A percentile compares a stretch with the other conserved stretches of the same genome.
Evolutionary conservation across 2,888 invertebrate genomes (phyloP).

Genomic region (Drosophila antonietae): DNA sequence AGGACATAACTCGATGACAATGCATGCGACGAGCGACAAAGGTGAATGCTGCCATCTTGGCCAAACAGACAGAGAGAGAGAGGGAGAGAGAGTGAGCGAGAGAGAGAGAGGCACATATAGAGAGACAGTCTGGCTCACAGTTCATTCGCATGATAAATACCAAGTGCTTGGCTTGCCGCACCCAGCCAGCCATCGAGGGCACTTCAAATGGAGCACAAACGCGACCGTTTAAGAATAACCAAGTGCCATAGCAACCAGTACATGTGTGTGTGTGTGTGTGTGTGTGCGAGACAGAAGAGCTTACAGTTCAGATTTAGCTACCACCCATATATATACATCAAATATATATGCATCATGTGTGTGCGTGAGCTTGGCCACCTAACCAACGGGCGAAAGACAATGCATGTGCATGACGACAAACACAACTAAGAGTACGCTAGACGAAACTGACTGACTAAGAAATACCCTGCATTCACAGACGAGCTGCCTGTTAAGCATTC

Average conservation of each 20-base stretch:
- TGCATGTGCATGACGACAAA: slow-evolving; percentile 17
- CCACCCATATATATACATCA: slow-evolving; percentile 25
- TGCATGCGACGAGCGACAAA: slow-evolving; percentile 28
- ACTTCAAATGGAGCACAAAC: slow-evolving; percentile 79
- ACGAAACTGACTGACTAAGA: background rate
- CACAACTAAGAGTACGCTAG: slow-evolving; percentile 10
- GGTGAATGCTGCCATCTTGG: slow-evolving; percentile 28
- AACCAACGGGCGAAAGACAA: slow-evolving; percentile 31
- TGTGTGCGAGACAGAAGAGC: slow-evolving; percentile 52
- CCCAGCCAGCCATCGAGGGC: slow-evolving; percentile 53
- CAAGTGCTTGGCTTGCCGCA: slow-evolving; percentile 51
- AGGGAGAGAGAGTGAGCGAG: background rate
- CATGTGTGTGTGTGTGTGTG: slow-evolving; percentile 18
- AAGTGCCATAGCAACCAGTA: slow-evolving; percentile 36
- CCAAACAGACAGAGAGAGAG: background rate
- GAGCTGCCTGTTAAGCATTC: background rate
- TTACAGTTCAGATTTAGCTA: slow-evolving; percentile 69
- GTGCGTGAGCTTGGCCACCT: slow-evolving; percentile 24
- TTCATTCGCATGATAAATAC: slow-evolving; percentile 58
- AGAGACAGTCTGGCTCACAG: slow-evolving; percentile 12
- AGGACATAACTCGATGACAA: slow-evolving; percentile 19
- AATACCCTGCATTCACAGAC: background rate
- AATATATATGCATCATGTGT: background rate
- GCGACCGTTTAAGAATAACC: slow-evolving; percentile 78
- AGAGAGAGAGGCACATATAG: background rate